Evolutionary conservation across 2,113 vertebrate species (phyloP), one percentile per base, ranked within the genome.

Genomic region (Erythrocercus mccallii): DNA sequence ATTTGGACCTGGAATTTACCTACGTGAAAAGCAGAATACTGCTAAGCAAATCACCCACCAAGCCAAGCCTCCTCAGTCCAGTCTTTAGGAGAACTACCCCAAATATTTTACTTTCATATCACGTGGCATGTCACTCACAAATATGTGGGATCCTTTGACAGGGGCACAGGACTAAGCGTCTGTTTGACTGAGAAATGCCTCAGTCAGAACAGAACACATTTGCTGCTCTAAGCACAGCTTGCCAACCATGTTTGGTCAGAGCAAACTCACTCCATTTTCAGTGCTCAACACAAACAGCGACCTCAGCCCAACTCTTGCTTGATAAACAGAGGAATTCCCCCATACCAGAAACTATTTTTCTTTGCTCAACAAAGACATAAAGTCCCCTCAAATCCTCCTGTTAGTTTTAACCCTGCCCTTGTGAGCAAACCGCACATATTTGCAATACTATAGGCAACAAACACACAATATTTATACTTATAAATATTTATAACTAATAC

Each of bases 71-170:
- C 5, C 0, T 9, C n/a, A 20, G n/a, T 19, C 33, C 27, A 27
- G 9, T 28, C 40, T 51, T 79, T 3, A 62, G n/a, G 51, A 88
- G 40, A 79, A 45, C 28, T 12, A 80, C 12, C 35, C 45, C 40
- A 31, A 69, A 27, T 21, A 33, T 44, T 69, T 47, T 13, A 9
- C n/a, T 48, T 62, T 27, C 3, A 0, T 22, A 47, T 24, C 30
- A 28, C 14, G 2, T 0, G 1, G 28, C 33, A 23, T 1, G 3
- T 6, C 38, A 40, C 33, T 70, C 53, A 10, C 58, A 35, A 44
- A n/a, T 23, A 51, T 42, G 45, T 71, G 17, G 45, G 28, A n/a
- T 40, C 24, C 68, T 44, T 1, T 14, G 73, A 31, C 47, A 70
- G 76, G 40, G 48, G 47, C 35, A 84, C 27, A 58, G 48, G 61